phyloP scores from a whole-genome alignment of 2,113 vertebrate genomes.

The Isurus oxyrinchus region DNA sequence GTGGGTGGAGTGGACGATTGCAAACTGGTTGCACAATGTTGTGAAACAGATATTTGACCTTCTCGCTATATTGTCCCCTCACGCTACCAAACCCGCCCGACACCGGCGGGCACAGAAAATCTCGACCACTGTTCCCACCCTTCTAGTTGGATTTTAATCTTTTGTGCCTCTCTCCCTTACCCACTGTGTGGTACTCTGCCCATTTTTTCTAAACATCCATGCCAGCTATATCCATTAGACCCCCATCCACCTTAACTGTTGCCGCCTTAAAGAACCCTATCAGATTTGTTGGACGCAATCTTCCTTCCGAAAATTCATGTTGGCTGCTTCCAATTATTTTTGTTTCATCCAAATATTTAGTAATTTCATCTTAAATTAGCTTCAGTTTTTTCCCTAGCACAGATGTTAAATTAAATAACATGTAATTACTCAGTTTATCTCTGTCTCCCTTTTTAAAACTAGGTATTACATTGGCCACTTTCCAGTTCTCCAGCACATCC shows the following conservation, averaged over 20 bases:
- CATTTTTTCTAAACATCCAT: too few relatives aligned
- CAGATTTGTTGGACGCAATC: background rate
- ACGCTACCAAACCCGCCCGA: too few relatives aligned
- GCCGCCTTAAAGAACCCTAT: background rate
- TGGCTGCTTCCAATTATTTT: background rate
- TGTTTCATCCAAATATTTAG: background rate
- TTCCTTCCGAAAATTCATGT: background rate
- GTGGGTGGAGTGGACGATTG: too few relatives aligned
- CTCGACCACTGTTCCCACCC: too few relatives aligned
- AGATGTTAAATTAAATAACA: conserved; percentile 5
- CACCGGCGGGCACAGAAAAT: too few relatives aligned
- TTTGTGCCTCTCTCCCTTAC: too few relatives aligned
- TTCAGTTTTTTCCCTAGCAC: background rate
- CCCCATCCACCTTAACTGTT: background rate
- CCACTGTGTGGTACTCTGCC: too few relatives aligned
- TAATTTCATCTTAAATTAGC: background rate
- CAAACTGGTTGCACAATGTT: too few relatives aligned
- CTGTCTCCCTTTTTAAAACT: background rate
- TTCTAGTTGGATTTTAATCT: too few relatives aligned
- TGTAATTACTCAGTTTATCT: background rate
- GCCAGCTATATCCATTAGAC: too few relatives aligned
- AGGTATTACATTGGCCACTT: background rate
- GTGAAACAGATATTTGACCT: too few relatives aligned
- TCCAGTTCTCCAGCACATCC: conserved; percentile 1
- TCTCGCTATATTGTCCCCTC: too few relatives aligned